Evolutionary conservation across 2,888 invertebrate species (phyloP), one percentile per base, ranked within the genome.

Genomic region (Cephus nigrinus): DNA sequence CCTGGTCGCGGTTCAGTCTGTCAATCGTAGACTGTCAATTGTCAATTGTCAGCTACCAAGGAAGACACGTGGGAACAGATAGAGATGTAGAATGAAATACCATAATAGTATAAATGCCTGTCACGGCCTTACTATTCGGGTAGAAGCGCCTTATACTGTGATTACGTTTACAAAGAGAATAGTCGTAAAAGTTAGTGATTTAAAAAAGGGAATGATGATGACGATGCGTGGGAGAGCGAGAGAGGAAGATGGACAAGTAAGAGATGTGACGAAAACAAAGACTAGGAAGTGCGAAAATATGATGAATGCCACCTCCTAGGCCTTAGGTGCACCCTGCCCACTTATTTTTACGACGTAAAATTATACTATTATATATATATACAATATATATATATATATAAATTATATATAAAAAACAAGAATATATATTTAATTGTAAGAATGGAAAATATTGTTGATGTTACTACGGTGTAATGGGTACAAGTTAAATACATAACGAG

Each of bases 401-500:
- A n/a, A n/a, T 84, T 85, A 87, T 84, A 82, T 86, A 85, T 79
- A 79, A 76, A 78, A 80, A 84, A 80, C 55, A 23, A 79, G 81
- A 79, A 85, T 85, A 84, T 71, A 78, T 78, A 78, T 78, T 72
- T 78, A 76, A 76, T 34, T 74, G 36, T 76, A 78, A 76, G 78
- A 55, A 76, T 78, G 68, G 75, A 71, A 40, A 68, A 68, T 86
- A 88, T 89, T 88, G 87, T 90, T 89, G 87, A 89, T 89, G 89
- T 90, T 90, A 89, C 83, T 89, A 87, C 81, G 88, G 89, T 90
- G 88, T 90, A 89, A 88, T 89, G 89, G 89, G 88, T 90, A 89
- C 86, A 88, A 89, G 87, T 82, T 86, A 84, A 89, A 89, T 89
- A 89, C 84, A 89, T 85, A 86, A 87, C 84, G 82, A 87, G 86